Evolutionary conservation across 1,140 invertebrate genomes (phyloP).

Genomic region (Hypsibius dujardini): DNA sequence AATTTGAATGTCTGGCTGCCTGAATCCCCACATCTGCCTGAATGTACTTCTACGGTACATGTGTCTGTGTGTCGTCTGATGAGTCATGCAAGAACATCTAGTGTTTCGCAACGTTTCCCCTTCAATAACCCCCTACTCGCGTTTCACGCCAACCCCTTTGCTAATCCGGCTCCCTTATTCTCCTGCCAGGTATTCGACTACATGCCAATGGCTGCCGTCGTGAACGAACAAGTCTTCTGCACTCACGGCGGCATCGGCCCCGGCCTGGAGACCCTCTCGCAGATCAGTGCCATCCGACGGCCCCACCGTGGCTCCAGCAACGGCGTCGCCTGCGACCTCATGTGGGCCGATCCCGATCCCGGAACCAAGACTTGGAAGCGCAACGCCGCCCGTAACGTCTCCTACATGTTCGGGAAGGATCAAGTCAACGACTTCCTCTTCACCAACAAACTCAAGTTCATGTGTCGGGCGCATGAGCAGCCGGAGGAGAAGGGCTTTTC

Average conservation of each 20-base stretch:
- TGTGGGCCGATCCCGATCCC: slow-evolving; percentile 17
- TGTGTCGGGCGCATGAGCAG: neutral
- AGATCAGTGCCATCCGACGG: neutral
- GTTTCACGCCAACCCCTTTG: too few species aligned
- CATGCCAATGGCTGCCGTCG: neutral
- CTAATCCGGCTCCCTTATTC: too few species aligned
- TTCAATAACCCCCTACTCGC: too few species aligned
- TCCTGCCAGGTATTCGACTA: slow-evolving; percentile 5
- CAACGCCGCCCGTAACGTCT: slow-evolving; percentile 12
- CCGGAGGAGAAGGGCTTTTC: neutral
- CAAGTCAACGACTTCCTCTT: slow-evolving; percentile 10
- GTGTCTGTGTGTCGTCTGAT: too few species aligned
- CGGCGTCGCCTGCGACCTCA: neutral
- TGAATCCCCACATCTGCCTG: too few species aligned
- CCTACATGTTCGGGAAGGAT: slow-evolving; percentile 5
- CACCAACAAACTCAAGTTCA: slow-evolving; percentile 1
- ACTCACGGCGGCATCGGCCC: slow-evolving; percentile 11
- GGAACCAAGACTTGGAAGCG: neutral
- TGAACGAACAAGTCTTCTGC: neutral
- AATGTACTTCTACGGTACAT: too few species aligned
- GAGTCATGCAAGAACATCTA: too few species aligned
- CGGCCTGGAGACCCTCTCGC: neutral
- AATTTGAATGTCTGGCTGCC: too few species aligned
- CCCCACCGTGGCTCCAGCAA: neutral
- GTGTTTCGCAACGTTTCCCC: too few species aligned